Evolutionary conservation across 2,888 invertebrate species (phyloP), one percentile per base, ranked within the genome.

Genomic region (Zaprionus lineosus): DNA sequence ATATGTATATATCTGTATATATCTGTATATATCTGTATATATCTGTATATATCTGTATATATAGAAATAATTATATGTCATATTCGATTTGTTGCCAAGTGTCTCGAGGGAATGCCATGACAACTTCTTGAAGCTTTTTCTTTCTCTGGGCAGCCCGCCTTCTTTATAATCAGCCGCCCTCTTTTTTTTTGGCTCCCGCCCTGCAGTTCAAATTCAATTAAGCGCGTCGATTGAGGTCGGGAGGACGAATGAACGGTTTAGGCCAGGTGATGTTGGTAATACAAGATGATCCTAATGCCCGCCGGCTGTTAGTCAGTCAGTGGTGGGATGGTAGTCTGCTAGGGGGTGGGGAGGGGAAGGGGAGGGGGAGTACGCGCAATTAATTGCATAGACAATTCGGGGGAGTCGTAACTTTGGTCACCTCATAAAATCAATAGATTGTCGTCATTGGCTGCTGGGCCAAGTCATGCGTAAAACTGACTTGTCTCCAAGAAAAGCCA

Each of bases 341-440:
- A 26, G 18, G n/a, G n/a, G n/a, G n/a, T n/a, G n/a, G n/a, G n/a
- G n/a, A n/a, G n/a, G n/a, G n/a, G n/a, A n/a, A n/a, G n/a, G n/a
- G n/a, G n/a, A n/a, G n/a, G n/a, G n/a, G n/a, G 8, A 12, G 3
- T 50, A 33, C 44, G 50, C 48, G 9, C 47, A 74, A 71, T 71
- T 66, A 75, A 75, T 61, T 72, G 71, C 72, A 57, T 66, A 48
- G 11, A n/a, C n/a, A n/a, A n/a, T 67, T 53, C 51, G 21, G 21
- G 11, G 65, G 71, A 71, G 71, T 52, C 52, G 16, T 31, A 16
- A 36, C 59, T 31, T n/a, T 44, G 66, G 12, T 0, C 14, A 24
- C 1, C 11, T 37, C 11, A 28, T 14, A 5, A 34, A 62, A 63
- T 64, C 44, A 56, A 58, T 58, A 31, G 39, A 33, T 28, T 44